These are phyloP conservation scores for Nomada goodeniana DNA, from an alignment of 2,888 invertebrate species.

Conservation along the genomic window DNA sequence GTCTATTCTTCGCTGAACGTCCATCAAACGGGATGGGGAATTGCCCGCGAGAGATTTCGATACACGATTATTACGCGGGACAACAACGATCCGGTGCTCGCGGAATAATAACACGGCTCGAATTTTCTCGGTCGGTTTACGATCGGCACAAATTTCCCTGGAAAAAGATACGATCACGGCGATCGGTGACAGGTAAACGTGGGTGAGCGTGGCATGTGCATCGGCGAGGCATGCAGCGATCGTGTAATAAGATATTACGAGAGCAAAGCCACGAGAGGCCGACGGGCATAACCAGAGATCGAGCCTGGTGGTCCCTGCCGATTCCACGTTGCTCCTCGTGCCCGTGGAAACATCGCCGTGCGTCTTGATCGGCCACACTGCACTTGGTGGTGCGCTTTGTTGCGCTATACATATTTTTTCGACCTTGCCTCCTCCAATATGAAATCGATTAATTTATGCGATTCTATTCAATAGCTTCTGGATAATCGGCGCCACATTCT, in stretches of 20 bases:
- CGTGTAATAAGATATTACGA: conserved; percentile 79
- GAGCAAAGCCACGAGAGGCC: conserved; percentile 74
- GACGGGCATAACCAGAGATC: conserved; percentile 67
- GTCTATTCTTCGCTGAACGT: background rate
- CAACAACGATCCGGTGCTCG: background rate
- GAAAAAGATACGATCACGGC: conserved; percentile 46
- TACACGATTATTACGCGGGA: conserved; percentile 1
- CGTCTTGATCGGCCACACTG: conserved; percentile 52
- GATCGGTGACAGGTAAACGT: conserved; percentile 37
- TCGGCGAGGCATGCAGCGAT: conserved; percentile 69
- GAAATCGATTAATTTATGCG: no score
- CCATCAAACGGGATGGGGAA: background rate
- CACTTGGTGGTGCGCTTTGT: background rate
- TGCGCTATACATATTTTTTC: no score
- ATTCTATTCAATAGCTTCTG: no score
- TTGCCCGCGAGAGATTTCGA: background rate
- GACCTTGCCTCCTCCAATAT: no score
- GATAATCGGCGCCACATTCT: no score
- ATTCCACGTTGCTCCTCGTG: conserved; percentile 55
- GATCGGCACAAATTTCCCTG: conserved; percentile 42
- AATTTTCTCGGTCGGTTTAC: conserved; percentile 40
- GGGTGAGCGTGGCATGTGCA: conserved; percentile 47
- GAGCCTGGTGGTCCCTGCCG: conserved; percentile 73
- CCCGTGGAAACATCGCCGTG: conserved; percentile 65
- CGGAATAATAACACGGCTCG: conserved; percentile 34